Percentiles rank a stretch among this genome's conserved stretches.
Conservation (phyloP, 2,797 vertebrate species). For the Apogon talboti region DNA sequence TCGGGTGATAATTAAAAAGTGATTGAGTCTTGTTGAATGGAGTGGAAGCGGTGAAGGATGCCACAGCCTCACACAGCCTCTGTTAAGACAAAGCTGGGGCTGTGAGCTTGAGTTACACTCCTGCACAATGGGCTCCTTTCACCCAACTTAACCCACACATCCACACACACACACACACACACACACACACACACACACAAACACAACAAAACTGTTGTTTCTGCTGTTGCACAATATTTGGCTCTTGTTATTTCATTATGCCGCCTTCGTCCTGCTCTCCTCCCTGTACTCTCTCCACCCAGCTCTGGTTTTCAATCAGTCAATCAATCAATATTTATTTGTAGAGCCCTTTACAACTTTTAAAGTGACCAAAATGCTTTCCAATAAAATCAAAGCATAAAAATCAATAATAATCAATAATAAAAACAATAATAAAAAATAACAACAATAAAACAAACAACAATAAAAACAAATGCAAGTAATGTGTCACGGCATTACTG, state of each 20-base stretch:
- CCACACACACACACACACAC: conserved; percentile 32
- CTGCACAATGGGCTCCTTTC: conserved; percentile 76
- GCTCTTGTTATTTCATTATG: conserved; percentile 70
- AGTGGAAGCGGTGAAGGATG: conserved; percentile 38
- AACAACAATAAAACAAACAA: too few relatives aligned
- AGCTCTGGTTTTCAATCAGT: too few relatives aligned
- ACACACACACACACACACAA: conserved; percentile 32
- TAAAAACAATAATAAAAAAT: too few relatives aligned
- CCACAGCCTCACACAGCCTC: conserved; percentile 40
- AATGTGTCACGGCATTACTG: too few relatives aligned
- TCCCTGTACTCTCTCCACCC: conserved; percentile 20
- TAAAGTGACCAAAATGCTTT: too few relatives aligned
- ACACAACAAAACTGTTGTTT: conserved; percentile 61
- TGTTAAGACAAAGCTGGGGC: conserved; percentile 49
- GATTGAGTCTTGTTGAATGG: neutral
- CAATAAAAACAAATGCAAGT: too few relatives aligned
- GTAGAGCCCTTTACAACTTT: too few relatives aligned
- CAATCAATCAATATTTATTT: too few relatives aligned
- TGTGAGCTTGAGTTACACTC: conserved; percentile 67
- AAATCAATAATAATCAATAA: too few relatives aligned
- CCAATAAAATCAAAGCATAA: too few relatives aligned
- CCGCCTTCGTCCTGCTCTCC: conserved; percentile 37
- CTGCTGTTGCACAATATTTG: conserved; percentile 75
- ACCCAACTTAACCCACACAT: conserved; percentile 37
- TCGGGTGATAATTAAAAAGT: conserved; percentile 31